Evolutionary conservation across 2,888 invertebrate genomes (phyloP).

Genomic region (Ferrisia virgata): DNA sequence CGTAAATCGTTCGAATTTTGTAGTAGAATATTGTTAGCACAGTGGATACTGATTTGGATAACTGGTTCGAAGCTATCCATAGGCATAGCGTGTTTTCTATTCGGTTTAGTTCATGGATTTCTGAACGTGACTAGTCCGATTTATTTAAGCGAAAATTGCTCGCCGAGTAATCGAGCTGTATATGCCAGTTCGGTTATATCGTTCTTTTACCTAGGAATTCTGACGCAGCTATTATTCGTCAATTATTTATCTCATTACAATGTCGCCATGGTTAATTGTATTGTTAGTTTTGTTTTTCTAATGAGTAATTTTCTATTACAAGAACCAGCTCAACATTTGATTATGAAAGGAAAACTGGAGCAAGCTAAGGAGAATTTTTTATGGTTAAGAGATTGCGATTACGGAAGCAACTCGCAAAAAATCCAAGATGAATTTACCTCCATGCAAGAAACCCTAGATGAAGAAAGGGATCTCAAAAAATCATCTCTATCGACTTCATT

Average conservation of each 20-base stretch:
- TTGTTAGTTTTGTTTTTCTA: constrained; percentile 46
- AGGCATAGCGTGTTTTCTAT: constrained; percentile 48
- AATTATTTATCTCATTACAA: constrained; percentile 48
- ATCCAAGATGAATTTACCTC: too few relatives aligned
- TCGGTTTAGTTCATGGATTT: constrained; percentile 49
- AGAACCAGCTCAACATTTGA: constrained; percentile 49
- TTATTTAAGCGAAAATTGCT: constrained; percentile 49
- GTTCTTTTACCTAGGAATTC: constrained; percentile 49
- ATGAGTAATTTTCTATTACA: constrained; percentile 46
- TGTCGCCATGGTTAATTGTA: constrained; percentile 46
- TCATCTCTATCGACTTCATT: not conserved
- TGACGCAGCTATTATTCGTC: constrained; percentile 48
- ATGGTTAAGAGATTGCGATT: not conserved
- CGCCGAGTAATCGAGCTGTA: constrained; percentile 48
- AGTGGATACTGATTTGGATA: not conserved
- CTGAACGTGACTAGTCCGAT: constrained; percentile 48
- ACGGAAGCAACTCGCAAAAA: not conserved
- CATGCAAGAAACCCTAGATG: not conserved
- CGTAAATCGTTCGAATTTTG: not conserved
- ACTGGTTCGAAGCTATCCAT: constrained; percentile 23
- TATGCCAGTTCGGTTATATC: constrained; percentile 48
- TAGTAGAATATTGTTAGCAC: not conserved
- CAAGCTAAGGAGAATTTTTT: constrained; percentile 31
- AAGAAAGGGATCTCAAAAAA: not conserved
- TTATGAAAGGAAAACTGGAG: constrained; percentile 43